Evolutionary conservation across 2,888 invertebrate genomes (phyloP), one percentile per base, ranked within the genome.

Genomic region (Dryomyza anilis): DNA sequence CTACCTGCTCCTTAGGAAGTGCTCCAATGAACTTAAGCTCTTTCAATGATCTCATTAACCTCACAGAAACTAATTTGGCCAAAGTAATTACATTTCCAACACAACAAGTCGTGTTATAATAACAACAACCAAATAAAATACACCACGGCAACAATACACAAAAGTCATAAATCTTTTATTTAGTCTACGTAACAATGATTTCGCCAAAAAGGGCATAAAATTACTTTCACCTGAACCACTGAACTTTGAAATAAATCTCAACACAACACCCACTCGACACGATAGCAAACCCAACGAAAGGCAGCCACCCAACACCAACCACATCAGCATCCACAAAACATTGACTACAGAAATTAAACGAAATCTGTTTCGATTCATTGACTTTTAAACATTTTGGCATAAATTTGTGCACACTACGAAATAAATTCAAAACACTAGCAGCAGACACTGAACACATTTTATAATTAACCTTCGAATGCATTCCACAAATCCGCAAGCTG

Each of bases 311-410:
- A 50, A 25, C 50, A 50, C 3, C 50, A 50, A 25, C 25, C n/a
- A 50, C 50, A 50, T 25, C 25, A 33, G 25, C 55, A 21, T 33
- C 29, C 16, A 30, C 29, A 53, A 10, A 53, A 29, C 33, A 36
- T 12, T 36, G 8, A 53, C 30, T 29, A 29, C 48, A 36, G 55
- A 55, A 33, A 23, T 36, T 12, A 25, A 43, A 39, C 25, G 27
- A 46, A 27, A 58, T 58, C 46, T 30, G 46, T 58, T 46, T 19
- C 58, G 46, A 30, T 58, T 58, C 46, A 46, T 58, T 62, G 60
- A 64, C 60, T 57, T 39, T 63, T 29, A 50, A 63, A 61, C 64
- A 66, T 53, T 21, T 45, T 30, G 63, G 63, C 56, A 67, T 64
- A 63, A 61, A 62, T 53, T 65, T 65, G 58, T 27, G 19, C 7